Base-by-base conservation (phyloP, 2,113 vertebrate genomes). In the Cygnus buccinator region DNA sequence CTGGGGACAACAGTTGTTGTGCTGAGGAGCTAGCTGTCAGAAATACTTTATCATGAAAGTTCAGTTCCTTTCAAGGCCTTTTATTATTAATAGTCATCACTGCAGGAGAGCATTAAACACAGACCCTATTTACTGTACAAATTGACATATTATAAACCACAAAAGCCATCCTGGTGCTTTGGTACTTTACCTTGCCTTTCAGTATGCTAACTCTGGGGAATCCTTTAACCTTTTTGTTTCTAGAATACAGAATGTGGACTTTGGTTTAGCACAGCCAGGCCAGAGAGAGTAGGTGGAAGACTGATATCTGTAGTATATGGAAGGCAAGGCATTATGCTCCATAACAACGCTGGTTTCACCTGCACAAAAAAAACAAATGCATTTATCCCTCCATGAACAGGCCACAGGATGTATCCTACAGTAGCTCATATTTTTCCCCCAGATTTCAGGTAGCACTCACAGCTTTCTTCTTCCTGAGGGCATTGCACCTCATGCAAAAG, bases 1-100 rank as follows among this genome's bases (percentile, higher is more conserved):
- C 98, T 63, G n/a, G 98, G 97, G 98, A 98, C 92, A 87, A 96
- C 97, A 98, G 98, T 98, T 98, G 98, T 96, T 98, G 95, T 97
- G 97, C 97, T 95, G 96, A 97, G 97, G 94, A 97, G 90, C 26
- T 94, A 97, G 95, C 96, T 98, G 96, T 97, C 97, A 98, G 97
- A 97, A 98, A 97, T 94, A 90, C 81, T 77, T 88, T 76, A 94
- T 78, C 83, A 13, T 68, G 89, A 96, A 97, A 97, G 94, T 97
- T 97, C 96, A 96, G 84, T 94, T 97, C 94, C 88, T 96, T 95
- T 94, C 91, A 95, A 94, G 90, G 93, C 58, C 77, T 84, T 96
- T 96, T 95, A 94, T 96, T 93, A 96, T 92, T 95, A 95, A 95
- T 94, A 97, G 97, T 95, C 88, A 82, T 82, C 33, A 13, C 87